Percentiles rank a stretch among this genome's conserved stretches.
These are phyloP conservation scores for Podotricha telesiphe DNA, from an alignment of 2,888 invertebrate genomes.

Conservation along the genomic window DNA sequence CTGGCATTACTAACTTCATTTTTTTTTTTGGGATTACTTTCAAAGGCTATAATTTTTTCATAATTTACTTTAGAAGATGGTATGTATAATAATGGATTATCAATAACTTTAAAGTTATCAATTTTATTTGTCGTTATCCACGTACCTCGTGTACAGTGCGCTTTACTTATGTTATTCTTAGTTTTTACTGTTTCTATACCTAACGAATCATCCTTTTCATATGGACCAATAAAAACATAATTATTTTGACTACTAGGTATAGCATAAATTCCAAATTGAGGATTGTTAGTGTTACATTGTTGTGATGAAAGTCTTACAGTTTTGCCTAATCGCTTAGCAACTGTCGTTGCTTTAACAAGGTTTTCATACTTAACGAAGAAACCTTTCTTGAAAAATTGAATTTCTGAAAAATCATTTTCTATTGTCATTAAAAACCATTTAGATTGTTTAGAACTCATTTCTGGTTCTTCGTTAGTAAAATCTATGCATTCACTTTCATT, in stretches of 20 bases:
- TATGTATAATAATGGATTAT: slow-evolving; percentile 70
- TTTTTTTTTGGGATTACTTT: slow-evolving; percentile 5
- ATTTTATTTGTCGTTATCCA: slow-evolving; percentile 72
- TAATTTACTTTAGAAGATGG: slow-evolving; percentile 44
- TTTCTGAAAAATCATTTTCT: slow-evolving; percentile 80
- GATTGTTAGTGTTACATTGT: slow-evolving; percentile 55
- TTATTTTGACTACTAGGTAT: slow-evolving; percentile 63
- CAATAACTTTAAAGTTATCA: slow-evolving; percentile 68
- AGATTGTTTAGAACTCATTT: slow-evolving; percentile 48
- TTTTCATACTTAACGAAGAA: slow-evolving; percentile 82
- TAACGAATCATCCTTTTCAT: slow-evolving; percentile 66
- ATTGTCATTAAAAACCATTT: slow-evolving; percentile 84
- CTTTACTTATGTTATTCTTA: slow-evolving; percentile 45
- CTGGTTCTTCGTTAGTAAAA: slow-evolving; percentile 4
- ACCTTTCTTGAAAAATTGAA: slow-evolving; percentile 76
- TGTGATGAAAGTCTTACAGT: slow-evolving; percentile 77
- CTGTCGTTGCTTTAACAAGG: slow-evolving; percentile 74
- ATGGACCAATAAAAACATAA: slow-evolving; percentile 75
- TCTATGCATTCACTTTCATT: background rate
- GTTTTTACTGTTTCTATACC: slow-evolving; percentile 72
- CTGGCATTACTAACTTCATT: background rate
- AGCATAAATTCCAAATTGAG: slow-evolving; percentile 76
- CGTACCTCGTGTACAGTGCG: slow-evolving; percentile 63
- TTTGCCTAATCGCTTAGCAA: slow-evolving; percentile 72
- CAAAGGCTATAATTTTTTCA: slow-evolving; percentile 36